Evolutionary conservation across 2,888 invertebrate species (phyloP).

Genomic region (Drosophila vallismaia): DNA sequence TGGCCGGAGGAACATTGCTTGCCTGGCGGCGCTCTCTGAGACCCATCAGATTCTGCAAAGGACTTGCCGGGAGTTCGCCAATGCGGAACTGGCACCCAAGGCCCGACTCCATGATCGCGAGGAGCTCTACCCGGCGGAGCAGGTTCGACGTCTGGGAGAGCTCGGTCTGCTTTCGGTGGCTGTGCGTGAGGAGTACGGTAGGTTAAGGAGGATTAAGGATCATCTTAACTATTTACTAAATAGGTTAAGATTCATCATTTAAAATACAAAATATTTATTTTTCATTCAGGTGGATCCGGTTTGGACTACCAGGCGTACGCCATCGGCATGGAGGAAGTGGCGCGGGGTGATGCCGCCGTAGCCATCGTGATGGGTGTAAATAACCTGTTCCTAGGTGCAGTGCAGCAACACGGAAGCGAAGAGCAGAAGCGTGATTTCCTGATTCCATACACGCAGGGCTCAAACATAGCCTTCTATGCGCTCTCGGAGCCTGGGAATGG

Average conservation of each 20-base stretch:
- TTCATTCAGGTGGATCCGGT: conserved; percentile 89
- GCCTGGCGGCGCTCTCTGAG: conserved; percentile 90
- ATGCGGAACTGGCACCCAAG: conserved; percentile 93
- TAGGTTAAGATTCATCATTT: background rate
- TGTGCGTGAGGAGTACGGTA: conserved; percentile 89
- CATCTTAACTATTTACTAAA: background rate
- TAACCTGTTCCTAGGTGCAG: conserved; percentile 94
- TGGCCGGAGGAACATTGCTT: conserved; percentile 86
- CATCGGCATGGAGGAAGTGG: conserved; percentile 96
- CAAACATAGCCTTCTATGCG: conserved; percentile 94
- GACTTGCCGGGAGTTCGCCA: conserved; percentile 95
- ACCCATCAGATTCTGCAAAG: conserved; percentile 95
- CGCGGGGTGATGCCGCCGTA: conserved; percentile 93
- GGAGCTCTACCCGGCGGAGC: conserved; percentile 91
- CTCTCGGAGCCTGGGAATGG: conserved; percentile 97
- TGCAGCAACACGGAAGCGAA: conserved; percentile 90
- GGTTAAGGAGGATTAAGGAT: background rate
- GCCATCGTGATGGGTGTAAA: conserved; percentile 97
- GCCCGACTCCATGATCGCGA: conserved; percentile 93
- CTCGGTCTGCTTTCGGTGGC: conserved; percentile 94
- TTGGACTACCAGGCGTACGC: conserved; percentile 96
- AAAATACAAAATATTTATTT: background rate
- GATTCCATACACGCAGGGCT: conserved; percentile 88
- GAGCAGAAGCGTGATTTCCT: conserved; percentile 92
- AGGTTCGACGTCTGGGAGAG: conserved; percentile 95